A percentile compares a stretch with the other conserved stretches of the same genome.
phyloP scores from a whole-genome alignment of 2,888 invertebrate genomes.

The Gastrophysa polygoni region DNA sequence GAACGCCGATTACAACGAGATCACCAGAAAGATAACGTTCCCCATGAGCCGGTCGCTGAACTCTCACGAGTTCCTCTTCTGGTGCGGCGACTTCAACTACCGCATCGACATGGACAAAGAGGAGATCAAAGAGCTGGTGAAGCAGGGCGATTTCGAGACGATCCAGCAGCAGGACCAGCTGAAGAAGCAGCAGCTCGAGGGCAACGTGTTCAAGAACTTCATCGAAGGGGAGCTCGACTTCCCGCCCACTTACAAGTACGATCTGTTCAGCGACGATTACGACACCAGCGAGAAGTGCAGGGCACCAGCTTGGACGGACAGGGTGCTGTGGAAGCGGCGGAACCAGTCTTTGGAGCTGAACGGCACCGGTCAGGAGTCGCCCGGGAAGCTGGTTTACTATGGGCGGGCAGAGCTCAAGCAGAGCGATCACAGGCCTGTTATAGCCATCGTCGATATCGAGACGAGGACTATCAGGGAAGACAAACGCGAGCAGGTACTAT shows the following conservation, averaged over 20 bases:
- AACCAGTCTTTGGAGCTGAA: conserved; percentile 71
- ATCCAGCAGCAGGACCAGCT: conserved; percentile 90
- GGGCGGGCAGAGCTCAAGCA: conserved; percentile 95
- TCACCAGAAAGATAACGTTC: conserved; percentile 87
- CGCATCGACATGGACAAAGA: conserved; percentile 95
- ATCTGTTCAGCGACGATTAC: conserved; percentile 97
- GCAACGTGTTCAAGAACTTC: conserved; percentile 90
- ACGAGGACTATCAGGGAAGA: conserved; percentile 79
- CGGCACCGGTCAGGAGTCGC: conserved; percentile 67
- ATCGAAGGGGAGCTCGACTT: conserved; percentile 91
- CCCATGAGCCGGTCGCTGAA: conserved; percentile 91
- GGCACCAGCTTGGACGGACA: conserved; percentile 98
- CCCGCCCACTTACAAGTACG: conserved; percentile 98
- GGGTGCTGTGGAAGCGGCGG: conserved; percentile 91
- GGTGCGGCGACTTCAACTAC: conserved; percentile 99
- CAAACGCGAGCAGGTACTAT: conserved; percentile 69
- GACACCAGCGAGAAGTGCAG: conserved; percentile 98
- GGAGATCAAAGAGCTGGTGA: conserved; percentile 84
- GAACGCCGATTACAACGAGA: conserved; percentile 96
- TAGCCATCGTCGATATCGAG: conserved; percentile 88
- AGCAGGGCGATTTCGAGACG: conserved; percentile 73
- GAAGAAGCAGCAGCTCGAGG: conserved; percentile 76
- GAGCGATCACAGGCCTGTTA: conserved; percentile 96
- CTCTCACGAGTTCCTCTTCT: conserved; percentile 97
- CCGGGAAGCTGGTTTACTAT: conserved; percentile 84